Conservation (phyloP, 2,113 vertebrate genomes). For the Corythaixoides concolor region DNA sequence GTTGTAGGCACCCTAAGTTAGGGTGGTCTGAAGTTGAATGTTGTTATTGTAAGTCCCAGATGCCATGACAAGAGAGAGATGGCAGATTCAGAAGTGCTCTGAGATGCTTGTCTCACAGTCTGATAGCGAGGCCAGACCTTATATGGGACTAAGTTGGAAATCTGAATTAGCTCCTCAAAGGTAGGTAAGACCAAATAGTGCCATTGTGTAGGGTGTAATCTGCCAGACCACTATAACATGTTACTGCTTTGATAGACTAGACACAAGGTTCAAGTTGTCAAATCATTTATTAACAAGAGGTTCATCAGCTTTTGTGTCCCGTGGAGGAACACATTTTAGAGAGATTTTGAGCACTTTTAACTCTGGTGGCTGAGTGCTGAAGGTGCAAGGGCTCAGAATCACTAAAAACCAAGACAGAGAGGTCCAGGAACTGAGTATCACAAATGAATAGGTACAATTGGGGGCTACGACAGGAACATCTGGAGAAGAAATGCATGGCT, state of each 20-base stretch:
- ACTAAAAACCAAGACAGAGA: not conserved
- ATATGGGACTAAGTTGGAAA: not conserved
- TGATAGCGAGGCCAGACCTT: not conserved
- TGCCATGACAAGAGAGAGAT: not conserved
- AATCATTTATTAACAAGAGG: not conserved
- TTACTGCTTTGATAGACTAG: not conserved
- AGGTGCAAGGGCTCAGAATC: not conserved
- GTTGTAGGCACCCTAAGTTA: not conserved
- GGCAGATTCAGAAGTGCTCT: not conserved
- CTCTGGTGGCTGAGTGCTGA: not conserved
- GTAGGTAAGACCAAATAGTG: not conserved
- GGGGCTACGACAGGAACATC: not conserved
- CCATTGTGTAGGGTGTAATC: not conserved
- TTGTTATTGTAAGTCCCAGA: not conserved
- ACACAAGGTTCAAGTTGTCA: not conserved
- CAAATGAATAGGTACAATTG: not conserved
- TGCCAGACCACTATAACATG: not conserved
- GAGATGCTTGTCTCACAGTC: not conserved
- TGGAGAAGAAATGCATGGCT: not conserved
- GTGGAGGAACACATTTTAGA: not conserved
- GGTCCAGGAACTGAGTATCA: not conserved
- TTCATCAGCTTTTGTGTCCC: not conserved
- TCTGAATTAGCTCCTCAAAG: not conserved
- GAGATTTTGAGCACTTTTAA: not conserved
- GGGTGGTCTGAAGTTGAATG: not conserved